A percentile compares a stretch with the other conserved stretches of the same genome.
These are phyloP conservation scores for Gymnoscelis rufifasciata DNA, from an alignment of 2,888 invertebrate species.

Conservation along the genomic window DNA sequence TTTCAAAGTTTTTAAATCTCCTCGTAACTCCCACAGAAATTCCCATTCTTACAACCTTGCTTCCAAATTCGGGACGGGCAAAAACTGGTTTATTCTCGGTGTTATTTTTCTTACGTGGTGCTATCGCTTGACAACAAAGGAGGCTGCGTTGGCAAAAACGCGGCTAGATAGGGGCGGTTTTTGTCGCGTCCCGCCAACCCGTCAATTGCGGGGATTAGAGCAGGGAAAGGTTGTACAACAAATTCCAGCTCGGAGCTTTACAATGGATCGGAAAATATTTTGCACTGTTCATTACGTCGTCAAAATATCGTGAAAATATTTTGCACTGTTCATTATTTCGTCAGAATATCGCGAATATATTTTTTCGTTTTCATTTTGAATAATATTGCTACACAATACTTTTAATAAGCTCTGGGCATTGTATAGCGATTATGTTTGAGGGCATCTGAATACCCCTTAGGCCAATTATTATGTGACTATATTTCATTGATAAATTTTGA, in stretches of 20 bases:
- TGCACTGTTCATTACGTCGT: neutral
- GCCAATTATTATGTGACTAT: too few species aligned
- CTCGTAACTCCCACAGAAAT: neutral
- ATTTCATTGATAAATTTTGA: too few species aligned
- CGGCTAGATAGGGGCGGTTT: slow-evolving; percentile 20
- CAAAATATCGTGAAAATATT: neutral
- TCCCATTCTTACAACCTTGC: neutral
- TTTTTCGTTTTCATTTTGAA: neutral
- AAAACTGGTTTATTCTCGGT: slow-evolving; percentile 18
- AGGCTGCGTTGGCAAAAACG: slow-evolving; percentile 42
- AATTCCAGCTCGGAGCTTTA: slow-evolving; percentile 9
- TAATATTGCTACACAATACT: too few species aligned
- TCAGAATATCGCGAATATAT: neutral
- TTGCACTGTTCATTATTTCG: neutral
- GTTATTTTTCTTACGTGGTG: slow-evolving; percentile 41
- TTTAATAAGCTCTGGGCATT: too few species aligned
- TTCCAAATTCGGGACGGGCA: slow-evolving; percentile 14
- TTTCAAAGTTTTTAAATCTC: slow-evolving; percentile 8
- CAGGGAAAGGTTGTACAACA: slow-evolving; percentile 18
- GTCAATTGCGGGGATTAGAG: slow-evolving; percentile 22
- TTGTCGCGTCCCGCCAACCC: slow-evolving; percentile 20
- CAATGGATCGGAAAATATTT: slow-evolving; percentile 9
- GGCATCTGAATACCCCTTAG: too few species aligned
- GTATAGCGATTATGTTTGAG: too few species aligned
- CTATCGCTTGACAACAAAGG: slow-evolving; percentile 37